Evolutionary conservation across 2,888 invertebrate species (phyloP).

Genomic region (Colletes collaris): DNA sequence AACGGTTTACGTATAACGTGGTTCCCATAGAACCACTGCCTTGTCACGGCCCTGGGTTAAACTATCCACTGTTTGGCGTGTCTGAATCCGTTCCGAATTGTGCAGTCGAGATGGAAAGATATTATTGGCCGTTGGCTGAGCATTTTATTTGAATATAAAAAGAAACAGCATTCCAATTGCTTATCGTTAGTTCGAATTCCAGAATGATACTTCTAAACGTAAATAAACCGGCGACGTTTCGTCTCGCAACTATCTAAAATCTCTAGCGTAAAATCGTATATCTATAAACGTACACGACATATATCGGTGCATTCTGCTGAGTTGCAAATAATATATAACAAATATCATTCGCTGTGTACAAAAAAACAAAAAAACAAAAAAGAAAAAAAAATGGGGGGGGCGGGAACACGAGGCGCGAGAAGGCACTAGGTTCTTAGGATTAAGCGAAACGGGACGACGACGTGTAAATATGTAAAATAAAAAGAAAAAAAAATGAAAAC

Average conservation of each 20-base stretch:
- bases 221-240: constrained; percentile 7
- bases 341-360: constrained; percentile 24
- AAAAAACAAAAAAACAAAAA: not conserved
- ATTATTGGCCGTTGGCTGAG: too few relatives aligned
- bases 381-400: not conserved
- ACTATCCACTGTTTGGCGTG: too few relatives aligned
- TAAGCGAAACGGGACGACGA: constrained; percentile 6
- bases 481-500: constrained; percentile 25
- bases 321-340: constrained; percentile 24
- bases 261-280: constrained; percentile 15
- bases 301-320: constrained; percentile 26
- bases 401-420: not conserved
- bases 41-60: too few relatives aligned
- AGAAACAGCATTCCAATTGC: too few relatives aligned
- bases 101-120: too few relatives aligned
- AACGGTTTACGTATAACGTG: too few relatives aligned
- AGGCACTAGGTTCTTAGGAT: not conserved
- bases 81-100: too few relatives aligned
- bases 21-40: too few relatives aligned
- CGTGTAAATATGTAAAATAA: constrained; percentile 75
- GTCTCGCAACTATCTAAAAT: constrained; percentile 11
- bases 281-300: constrained; percentile 8
- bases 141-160: not conserved
- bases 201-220: too few relatives aligned
- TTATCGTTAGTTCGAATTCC: too few relatives aligned